These are phyloP conservation scores for Formicarius rufipectus DNA, from an alignment of 2,113 vertebrate species.

Conservation along the genomic window DNA sequence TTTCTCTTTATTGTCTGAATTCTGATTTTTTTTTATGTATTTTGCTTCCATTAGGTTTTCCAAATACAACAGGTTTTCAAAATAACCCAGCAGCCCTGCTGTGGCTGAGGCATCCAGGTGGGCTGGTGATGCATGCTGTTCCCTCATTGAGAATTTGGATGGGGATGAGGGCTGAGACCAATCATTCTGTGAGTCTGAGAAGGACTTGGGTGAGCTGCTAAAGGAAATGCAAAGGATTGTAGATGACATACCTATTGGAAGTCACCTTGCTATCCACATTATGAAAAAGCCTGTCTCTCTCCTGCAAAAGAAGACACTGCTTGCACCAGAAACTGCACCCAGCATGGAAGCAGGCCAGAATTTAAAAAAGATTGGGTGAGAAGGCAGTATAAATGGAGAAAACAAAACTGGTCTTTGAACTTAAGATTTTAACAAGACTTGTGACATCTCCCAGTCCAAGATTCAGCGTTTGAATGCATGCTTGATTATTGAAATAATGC, in stretches of 20 bases:
- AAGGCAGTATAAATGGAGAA: not conserved
- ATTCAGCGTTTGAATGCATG: not conserved
- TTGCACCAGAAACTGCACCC: not conserved
- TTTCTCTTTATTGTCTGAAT: not conserved
- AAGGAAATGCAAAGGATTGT: not conserved
- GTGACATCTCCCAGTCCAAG: not conserved
- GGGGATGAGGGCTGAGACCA: not conserved
- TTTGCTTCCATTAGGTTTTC: not conserved
- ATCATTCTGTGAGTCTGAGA: not conserved
- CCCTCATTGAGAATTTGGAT: not conserved
- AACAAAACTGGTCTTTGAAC: not conserved
- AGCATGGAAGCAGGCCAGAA: not conserved
- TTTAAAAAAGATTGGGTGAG: not conserved
- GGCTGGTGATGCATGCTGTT: not conserved
- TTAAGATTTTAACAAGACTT: not conserved
- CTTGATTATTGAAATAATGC: not conserved
- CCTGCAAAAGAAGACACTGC: not conserved
- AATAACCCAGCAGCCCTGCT: not conserved
- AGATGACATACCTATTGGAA: not conserved
- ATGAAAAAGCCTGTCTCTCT: not conserved
- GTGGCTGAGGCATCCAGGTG: rapidly evolving
- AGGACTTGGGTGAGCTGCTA: not conserved
- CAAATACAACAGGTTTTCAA: not conserved
- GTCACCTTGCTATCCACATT: not conserved
- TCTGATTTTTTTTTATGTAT: not conserved